Percentiles rank a stretch among this genome's conserved stretches.
Evolutionary conservation across 2,888 invertebrate genomes (phyloP).

Genomic region (Uropetala carovei): DNA sequence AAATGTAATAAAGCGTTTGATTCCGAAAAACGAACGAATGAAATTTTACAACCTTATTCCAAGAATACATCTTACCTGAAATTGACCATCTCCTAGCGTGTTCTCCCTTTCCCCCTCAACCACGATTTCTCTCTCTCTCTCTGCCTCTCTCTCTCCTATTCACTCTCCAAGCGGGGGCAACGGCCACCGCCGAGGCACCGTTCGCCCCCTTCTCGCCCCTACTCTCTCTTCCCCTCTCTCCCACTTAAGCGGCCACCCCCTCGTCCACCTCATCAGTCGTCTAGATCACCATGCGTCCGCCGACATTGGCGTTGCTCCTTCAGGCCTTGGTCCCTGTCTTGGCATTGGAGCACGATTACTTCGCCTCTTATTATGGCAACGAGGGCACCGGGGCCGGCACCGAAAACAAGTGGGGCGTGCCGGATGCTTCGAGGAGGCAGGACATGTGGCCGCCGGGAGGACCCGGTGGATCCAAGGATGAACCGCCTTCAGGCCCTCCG

Average conservation of each 20-base stretch:
- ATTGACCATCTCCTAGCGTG: background rate
- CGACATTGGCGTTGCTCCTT: slow-evolving; percentile 17
- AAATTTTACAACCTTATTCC: background rate
- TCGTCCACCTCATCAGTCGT: background rate
- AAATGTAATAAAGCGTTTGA: background rate
- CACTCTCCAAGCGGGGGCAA: background rate
- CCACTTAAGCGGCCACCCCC: background rate
- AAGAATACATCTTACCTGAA: background rate
- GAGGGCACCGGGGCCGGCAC: background rate
- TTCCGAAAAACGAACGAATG: background rate
- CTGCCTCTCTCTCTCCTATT: too few relatives aligned
- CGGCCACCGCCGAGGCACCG: background rate
- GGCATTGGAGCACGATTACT: slow-evolving; percentile 47
- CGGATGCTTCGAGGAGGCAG: slow-evolving; percentile 1
- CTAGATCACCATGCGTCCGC: slow-evolving; percentile 26
- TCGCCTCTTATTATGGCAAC: slow-evolving; percentile 45
- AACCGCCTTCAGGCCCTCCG: background rate
- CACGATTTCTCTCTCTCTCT: too few relatives aligned
- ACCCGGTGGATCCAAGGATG: background rate
- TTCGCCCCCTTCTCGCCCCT: background rate
- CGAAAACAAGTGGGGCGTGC: background rate
- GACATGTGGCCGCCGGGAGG: slow-evolving; percentile 5
- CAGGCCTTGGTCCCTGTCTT: slow-evolving; percentile 39
- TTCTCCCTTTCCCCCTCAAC: background rate
- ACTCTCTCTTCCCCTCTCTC: background rate